Conservation (phyloP, 64 coral and sea anemone species). For the Montipora foliosa region DNA sequence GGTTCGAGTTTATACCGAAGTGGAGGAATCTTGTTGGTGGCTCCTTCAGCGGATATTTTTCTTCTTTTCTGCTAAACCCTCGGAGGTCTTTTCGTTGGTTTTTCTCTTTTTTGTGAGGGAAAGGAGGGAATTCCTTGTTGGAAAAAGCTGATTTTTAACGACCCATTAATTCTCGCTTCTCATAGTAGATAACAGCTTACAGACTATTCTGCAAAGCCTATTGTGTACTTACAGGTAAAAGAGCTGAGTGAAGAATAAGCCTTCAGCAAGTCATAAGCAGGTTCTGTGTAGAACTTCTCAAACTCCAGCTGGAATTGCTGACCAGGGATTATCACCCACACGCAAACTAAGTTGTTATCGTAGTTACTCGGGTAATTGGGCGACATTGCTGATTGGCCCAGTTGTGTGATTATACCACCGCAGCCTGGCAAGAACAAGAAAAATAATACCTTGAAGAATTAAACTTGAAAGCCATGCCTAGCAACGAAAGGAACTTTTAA, state of each 20-base stretch:
- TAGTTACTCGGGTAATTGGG: constrained; percentile 91
- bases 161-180: too few relatives aligned
- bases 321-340: constrained; percentile 82
- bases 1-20: too few relatives aligned
- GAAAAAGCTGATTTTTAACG: too few relatives aligned
- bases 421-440: constrained; percentile 66
- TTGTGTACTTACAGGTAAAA: constrained; percentile 62
- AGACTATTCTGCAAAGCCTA: not conserved
- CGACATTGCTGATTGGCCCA: constrained; percentile 76
- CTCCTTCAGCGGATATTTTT: too few relatives aligned
- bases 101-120: too few relatives aligned
- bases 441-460: not conserved
- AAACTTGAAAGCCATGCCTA: too few relatives aligned
- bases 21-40: too few relatives aligned
- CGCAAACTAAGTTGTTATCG: constrained; percentile 65
- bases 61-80: too few relatives aligned
- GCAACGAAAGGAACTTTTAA: too few relatives aligned
- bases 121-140: too few relatives aligned
- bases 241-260: constrained; percentile 77
- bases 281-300: constrained; percentile 81
- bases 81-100: too few relatives aligned
- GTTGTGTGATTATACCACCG: constrained; percentile 80
- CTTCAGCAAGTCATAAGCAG: constrained; percentile 77
- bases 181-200: too few relatives aligned
- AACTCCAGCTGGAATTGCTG: constrained; percentile 82